Percentiles rank a stretch among this genome's conserved stretches.
Evolutionary conservation across 30 jellyfish, hydroid and myxozoan genomes (phyloP).

Genomic region (Chironex yamaguchii): DNA sequence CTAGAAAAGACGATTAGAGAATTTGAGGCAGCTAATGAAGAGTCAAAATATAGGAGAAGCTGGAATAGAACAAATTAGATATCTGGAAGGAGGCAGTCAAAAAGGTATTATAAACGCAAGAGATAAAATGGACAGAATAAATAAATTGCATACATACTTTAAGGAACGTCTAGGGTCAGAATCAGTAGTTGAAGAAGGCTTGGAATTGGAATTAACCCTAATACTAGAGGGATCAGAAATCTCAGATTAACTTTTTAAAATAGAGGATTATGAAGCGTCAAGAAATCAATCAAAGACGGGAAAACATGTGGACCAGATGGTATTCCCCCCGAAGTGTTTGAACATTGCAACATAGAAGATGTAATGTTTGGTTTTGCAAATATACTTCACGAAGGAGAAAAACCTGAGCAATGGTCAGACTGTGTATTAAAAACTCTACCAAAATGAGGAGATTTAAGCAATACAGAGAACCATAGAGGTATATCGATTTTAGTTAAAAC

Average conservation of each 20-base stretch:
- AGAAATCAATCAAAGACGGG: too few relatives aligned
- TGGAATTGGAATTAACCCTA: too few relatives aligned
- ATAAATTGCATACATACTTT: too few relatives aligned
- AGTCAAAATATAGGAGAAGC: constrained; percentile 10
- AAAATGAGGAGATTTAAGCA: not conserved
- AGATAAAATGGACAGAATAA: too few relatives aligned
- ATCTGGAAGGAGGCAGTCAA: constrained; percentile 43
- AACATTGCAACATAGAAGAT: not conserved
- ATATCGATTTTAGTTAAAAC: not conserved
- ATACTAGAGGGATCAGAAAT: too few relatives aligned
- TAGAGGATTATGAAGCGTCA: too few relatives aligned
- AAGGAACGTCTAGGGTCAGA: too few relatives aligned
- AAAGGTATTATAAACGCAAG: too few relatives aligned
- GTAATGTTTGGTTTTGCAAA: not conserved
- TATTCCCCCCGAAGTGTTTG: not conserved
- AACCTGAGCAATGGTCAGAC: not conserved
- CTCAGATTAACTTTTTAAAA: too few relatives aligned
- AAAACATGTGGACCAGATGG: too few relatives aligned
- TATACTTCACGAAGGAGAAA: not conserved
- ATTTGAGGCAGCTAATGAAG: constrained; percentile 21
- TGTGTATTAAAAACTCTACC: not conserved
- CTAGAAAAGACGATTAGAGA: not conserved
- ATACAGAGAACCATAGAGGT: not conserved
- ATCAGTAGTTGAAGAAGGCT: too few relatives aligned
- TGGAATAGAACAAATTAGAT: constrained; percentile 15